Evolutionary conservation across 2,797 vertebrate genomes (phyloP).

Genomic region (Spinibarbus caldwelli): DNA sequence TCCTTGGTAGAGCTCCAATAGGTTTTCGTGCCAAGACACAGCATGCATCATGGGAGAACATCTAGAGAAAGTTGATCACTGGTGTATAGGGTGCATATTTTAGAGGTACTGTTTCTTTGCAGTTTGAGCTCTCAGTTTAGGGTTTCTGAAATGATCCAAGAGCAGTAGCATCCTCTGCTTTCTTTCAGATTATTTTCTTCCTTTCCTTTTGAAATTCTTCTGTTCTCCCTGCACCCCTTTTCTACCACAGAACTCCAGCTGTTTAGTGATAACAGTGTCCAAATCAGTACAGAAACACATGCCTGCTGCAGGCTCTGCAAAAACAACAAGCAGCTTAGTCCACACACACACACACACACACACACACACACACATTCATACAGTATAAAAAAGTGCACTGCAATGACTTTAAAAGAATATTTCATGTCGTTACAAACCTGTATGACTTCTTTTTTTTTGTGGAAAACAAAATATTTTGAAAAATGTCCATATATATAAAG

Average conservation of each 20-base stretch:
- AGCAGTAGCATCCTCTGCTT: slow-evolving; percentile 12
- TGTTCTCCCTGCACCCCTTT: not conserved
- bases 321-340: not conserved
- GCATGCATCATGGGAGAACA: slow-evolving; percentile 20
- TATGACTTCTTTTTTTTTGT: not conserved
- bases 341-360: slow-evolving; percentile 24
- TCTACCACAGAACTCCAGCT: slow-evolving; percentile 51
- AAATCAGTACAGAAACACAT: slow-evolving; percentile 58
- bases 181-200: slow-evolving; percentile 49
- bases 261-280: slow-evolving; percentile 47
- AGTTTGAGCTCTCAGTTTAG: not conserved
- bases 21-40: slow-evolving; percentile 10
- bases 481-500: not conserved
- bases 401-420: not conserved
- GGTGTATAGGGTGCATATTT: not conserved
- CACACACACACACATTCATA: not conserved
- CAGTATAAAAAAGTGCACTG: not conserved
- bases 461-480: not conserved
- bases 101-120: slow-evolving; percentile 12
- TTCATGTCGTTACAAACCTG: not conserved
- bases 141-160: slow-evolving; percentile 3
- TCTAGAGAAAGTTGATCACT: not conserved
- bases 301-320: slow-evolving; percentile 29
- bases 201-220: slow-evolving; percentile 51
- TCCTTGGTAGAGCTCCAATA: slow-evolving; percentile 28